Percentiles rank a stretch among this genome's conserved stretches.
phyloP scores from a whole-genome alignment of 2,113 vertebrate genomes.

The Indicator indicator region DNA sequence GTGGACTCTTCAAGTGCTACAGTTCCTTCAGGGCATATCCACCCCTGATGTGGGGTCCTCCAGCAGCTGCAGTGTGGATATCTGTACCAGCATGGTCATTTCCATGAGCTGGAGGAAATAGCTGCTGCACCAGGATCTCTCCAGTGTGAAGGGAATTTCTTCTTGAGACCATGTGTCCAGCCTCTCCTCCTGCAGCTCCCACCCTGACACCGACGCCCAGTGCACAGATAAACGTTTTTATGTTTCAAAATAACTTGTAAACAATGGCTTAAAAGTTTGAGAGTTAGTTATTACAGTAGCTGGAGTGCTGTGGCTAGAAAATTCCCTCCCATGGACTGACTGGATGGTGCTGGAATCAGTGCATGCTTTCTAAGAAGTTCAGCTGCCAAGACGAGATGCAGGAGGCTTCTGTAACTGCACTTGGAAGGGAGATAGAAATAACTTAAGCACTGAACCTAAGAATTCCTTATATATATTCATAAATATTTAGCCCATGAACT shows the following conservation, averaged over 20 bases:
- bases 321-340: not conserved
- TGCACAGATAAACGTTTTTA: not conserved
- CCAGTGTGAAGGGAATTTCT: not conserved
- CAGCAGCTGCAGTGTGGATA: not conserved
- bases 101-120: not conserved
- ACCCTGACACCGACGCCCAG: not conserved
- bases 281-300: not conserved
- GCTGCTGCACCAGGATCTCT: not conserved
- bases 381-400: not conserved
- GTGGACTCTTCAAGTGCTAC: accelerated
- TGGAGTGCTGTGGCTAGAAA: not conserved
- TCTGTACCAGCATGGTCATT: not conserved
- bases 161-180: accelerated
- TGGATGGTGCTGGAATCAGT: not conserved
- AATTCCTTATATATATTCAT: not conserved
- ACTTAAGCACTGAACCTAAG: not conserved
- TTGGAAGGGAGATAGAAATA: not conserved
- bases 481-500: not conserved
- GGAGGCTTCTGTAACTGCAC: not conserved
- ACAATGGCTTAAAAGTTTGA: not conserved
- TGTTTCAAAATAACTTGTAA: not conserved
- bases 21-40: not conserved
- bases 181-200: not conserved
- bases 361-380: not conserved
- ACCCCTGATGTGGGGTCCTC: not conserved